Evolutionary conservation across 2,888 invertebrate genomes (phyloP), one percentile per base, ranked within the genome.

Genomic region (Ischnus inquisitorius): DNA sequence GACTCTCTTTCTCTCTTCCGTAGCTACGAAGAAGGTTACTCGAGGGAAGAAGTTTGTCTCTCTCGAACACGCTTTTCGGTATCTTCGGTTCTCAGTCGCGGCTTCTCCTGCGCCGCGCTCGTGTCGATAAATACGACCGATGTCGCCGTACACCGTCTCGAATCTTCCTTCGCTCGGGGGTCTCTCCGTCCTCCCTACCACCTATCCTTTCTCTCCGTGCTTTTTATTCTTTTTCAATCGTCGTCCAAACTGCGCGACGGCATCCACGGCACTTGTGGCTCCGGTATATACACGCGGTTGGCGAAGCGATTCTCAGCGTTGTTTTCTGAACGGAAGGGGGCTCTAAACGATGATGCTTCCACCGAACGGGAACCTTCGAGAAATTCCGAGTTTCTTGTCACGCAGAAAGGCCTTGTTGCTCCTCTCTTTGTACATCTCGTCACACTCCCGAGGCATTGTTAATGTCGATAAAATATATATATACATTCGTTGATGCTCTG

Each of bases 61-160:
- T 62, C 60, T 72, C 65, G n/a, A 34, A 67, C 14, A 60, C 79
- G 25, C 64, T 72, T 83, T 83, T 19, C 74, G 43, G 74, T 72
- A 60, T 80, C 75, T 62, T 57, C 34, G 84, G 67, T 46, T 41
- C 69, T 65, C 10, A 67, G 41, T 79, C 64, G 68, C 57, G 43
- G 48, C 65, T 41, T 22, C 74, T 54, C 67, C 77, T 62, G 19
- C 84, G 85, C 80, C 78, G 78, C 79, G 76, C 79, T 87, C 86
- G 85, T 89, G 88, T 88, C 90, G 90, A 91, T 91, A 91, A 91
- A 91, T 91, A 90, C 91, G 84, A 88, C 82, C 89, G 88, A 90
- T 87, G 88, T 89, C 88, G 87, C 86, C 88, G 88, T 89, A 87
- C 86, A 82, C 69, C 85, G 71, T 62, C 79, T 77, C 72, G 68